Conservation (phyloP, 2,113 vertebrate genomes). For the Marcusenius ussheri region DNA sequence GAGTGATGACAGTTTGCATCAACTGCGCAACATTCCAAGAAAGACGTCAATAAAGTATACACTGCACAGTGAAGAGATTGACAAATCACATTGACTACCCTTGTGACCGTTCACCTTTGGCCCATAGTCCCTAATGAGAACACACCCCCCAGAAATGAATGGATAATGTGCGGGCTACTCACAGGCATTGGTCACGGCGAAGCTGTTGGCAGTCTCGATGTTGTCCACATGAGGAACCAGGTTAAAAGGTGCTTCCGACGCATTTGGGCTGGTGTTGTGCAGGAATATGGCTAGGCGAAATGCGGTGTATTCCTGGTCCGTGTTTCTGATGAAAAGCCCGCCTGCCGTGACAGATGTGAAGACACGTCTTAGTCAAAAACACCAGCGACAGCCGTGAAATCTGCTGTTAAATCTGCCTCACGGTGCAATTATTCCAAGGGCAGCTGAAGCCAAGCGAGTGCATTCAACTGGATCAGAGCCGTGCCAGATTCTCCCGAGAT, state of each 20-base stretch:
- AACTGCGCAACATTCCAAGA: neutral
- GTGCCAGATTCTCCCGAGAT: neutral
- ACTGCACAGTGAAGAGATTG: neutral
- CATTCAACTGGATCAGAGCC: neutral
- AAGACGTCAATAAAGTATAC: neutral
- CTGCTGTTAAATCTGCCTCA: neutral
- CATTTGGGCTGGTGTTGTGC: slow-evolving; percentile 98
- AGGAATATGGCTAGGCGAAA: slow-evolving; percentile 98
- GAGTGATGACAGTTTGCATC: neutral
- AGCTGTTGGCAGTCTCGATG: slow-evolving; percentile 99
- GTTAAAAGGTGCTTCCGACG: slow-evolving; percentile 96
- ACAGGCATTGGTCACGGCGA: slow-evolving; percentile 99
- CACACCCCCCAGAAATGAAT: neutral
- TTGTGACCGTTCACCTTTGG: neutral
- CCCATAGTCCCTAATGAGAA: neutral
- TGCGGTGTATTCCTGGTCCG: slow-evolving; percentile 98
- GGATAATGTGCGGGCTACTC: slow-evolving; percentile 62
- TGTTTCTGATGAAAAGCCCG: slow-evolving; percentile 98
- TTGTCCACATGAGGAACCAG: slow-evolving; percentile 98
- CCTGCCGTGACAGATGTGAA: slow-evolving; percentile 58
- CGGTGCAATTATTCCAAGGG: neutral
- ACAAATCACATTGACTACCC: neutral
- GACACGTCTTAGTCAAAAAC: neutral
- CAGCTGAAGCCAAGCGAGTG: neutral
- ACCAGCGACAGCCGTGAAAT: neutral